phyloP scores from a whole-genome alignment of 92 coral and sea anemone species.

The Montipora capitata region DNA sequence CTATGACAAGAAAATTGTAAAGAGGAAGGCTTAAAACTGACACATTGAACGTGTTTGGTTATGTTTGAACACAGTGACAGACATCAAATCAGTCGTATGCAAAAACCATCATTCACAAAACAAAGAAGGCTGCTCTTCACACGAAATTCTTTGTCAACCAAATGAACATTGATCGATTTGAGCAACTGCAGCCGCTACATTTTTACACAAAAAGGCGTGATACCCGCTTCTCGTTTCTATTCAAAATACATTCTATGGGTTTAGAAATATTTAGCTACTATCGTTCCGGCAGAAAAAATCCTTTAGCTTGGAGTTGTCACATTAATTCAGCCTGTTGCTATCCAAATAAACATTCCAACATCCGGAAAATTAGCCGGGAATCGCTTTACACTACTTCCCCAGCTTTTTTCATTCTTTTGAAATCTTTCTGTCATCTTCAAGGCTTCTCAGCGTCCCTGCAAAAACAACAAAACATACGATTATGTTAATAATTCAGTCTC shows the following conservation, averaged over 20 bases:
- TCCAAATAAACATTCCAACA: slow-evolving; percentile 31
- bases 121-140: slow-evolving; percentile 9
- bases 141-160: neutral
- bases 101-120: slow-evolving; percentile 48
- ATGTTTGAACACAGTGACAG: slow-evolving; percentile 58
- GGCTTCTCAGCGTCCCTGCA: slow-evolving; percentile 34
- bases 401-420: neutral
- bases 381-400: neutral
- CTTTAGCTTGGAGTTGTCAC: neutral
- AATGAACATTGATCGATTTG: neutral
- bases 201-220: neutral
- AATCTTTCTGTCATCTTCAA: slow-evolving; percentile 18
- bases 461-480: slow-evolving; percentile 44
- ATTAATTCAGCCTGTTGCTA: slow-evolving; percentile 1
- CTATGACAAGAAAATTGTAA: slow-evolving; percentile 9
- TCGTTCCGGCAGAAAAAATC: no score
- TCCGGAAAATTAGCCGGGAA: neutral
- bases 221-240: neutral
- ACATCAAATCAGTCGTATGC: slow-evolving; percentile 19
- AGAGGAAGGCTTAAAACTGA: slow-evolving; percentile 19
- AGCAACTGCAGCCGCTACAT: neutral
- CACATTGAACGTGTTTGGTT: slow-evolving; percentile 1
- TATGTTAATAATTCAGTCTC: neutral
- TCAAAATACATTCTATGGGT: no score
- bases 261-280: no score